Conservation (phyloP, 2,113 vertebrate species). For the Corythoichthys intestinalis region DNA sequence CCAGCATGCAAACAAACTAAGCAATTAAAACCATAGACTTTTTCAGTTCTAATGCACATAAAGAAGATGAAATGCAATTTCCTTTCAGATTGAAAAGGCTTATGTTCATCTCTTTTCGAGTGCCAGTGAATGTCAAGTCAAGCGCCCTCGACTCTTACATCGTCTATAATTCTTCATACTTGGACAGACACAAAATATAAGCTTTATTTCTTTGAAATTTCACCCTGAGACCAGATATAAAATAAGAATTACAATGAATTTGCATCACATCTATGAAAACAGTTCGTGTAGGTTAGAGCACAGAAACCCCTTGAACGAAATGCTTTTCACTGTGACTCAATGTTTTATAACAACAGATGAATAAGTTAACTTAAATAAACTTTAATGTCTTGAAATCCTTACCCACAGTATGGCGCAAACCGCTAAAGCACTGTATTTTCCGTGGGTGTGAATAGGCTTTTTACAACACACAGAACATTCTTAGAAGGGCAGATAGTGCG, state of each 20-base stretch:
- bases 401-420: background rate
- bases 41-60: constrained; percentile 12
- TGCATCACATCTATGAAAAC: background rate
- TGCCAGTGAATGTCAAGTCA: constrained; percentile 17
- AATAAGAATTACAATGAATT: background rate
- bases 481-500: constrained; percentile 9
- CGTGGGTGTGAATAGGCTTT: background rate
- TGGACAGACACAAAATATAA: background rate
- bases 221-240: too few species aligned
- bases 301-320: background rate
- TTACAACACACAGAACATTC: constrained; percentile 1
- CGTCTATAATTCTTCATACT: constrained; percentile 7
- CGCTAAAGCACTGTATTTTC: background rate
- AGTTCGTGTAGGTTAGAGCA: background rate
- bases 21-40: constrained; percentile 14
- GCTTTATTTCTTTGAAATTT: too few species aligned
- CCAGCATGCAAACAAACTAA: constrained; percentile 23
- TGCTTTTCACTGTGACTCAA: background rate
- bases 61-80: constrained; percentile 20
- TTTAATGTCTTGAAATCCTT: background rate
- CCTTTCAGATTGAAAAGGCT: background rate
- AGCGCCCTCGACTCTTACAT: constrained; percentile 15
- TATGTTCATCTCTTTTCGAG: constrained; percentile 7
- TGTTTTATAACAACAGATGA: background rate
- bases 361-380: background rate